phyloP scores from a whole-genome alignment of 2,113 vertebrate species.

The Eonycteris spelaea region DNA sequence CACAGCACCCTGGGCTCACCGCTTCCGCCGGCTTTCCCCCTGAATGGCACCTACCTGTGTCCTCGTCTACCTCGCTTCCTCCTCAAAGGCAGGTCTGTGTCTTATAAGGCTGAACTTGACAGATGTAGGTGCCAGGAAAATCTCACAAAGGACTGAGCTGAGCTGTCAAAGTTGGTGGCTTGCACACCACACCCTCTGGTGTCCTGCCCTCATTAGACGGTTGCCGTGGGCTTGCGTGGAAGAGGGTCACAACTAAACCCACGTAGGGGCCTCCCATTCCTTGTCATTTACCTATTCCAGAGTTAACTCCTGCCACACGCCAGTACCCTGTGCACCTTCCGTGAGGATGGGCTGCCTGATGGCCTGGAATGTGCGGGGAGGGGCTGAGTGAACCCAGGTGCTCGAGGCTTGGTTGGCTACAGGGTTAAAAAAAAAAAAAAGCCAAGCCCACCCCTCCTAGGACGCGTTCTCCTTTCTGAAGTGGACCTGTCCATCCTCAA shows the following conservation, averaged over 20 bases:
- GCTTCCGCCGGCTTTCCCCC: background rate
- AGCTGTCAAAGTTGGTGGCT: background rate
- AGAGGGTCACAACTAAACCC: background rate
- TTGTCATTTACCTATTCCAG: background rate
- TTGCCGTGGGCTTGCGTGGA: background rate
- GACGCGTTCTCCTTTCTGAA: background rate
- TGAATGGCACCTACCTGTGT: background rate
- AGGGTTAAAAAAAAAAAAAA: background rate
- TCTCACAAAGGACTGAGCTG: too few relatives aligned
- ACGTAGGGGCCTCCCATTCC: background rate
- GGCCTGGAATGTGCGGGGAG: background rate
- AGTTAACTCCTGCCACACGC: background rate
- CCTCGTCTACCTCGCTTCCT: background rate
- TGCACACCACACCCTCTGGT: background rate
- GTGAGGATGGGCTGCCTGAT: background rate
- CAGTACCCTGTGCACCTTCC: background rate
- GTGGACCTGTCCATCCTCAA: background rate
- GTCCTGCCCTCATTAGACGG: background rate
- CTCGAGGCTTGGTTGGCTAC: background rate
- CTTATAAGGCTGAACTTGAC: background rate
- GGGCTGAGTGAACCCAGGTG: background rate
- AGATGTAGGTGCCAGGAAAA: background rate
- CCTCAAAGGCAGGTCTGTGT: background rate
- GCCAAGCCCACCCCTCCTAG: too few relatives aligned
- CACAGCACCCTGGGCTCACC: background rate